Base-by-base conservation (phyloP, 2,113 vertebrate species). In the Corythornis cristatus region DNA sequence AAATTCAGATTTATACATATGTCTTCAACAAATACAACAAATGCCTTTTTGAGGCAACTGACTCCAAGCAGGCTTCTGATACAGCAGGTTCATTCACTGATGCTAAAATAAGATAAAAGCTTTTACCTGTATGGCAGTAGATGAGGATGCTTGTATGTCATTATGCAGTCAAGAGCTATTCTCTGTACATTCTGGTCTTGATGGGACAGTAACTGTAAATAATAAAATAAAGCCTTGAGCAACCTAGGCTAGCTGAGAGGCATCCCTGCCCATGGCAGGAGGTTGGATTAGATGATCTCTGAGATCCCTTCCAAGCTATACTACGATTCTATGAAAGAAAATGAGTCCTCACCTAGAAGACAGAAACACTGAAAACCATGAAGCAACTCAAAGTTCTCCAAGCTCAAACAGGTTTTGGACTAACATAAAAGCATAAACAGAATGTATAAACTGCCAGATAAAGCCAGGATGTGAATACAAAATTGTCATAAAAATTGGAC, bases 141-240 rank as follows among this genome's bases (percentile, higher is more conserved):
- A 95, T 98, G 97, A 15, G 98, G 97, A 90, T 99, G 98, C 81
- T 98, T 99, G 94, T 99, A 99, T 1, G 99, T 98, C 97, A 99
- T 97, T 60, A 99, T 91, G 93, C 99, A 99, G 61, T 99, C 98
- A 96, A 99, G 97, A 5, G 98, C 98, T 81, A 98, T 97, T 96
- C 97, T 98, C 94, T 99, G 99, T 46, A 99, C 99, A 29, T 96
- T 98, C 95, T 99, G 99, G 95, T 99, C 98, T 96, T 98, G 99
- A 94, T 99, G 99, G 61, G 98, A 98, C 74, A 99, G 97, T 75
- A 99, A 88, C 99, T 99, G 94, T 60, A 95, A 74, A 88, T 25
- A 40, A 88, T 28, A 83, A 86, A 86, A 68, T 64, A 90, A 50
- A 22, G 48, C 48, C 48, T 50, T 50, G 48, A 50, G 48, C 48